Conservation (phyloP, 2,888 invertebrate genomes). For the Heliconius aoede region DNA sequence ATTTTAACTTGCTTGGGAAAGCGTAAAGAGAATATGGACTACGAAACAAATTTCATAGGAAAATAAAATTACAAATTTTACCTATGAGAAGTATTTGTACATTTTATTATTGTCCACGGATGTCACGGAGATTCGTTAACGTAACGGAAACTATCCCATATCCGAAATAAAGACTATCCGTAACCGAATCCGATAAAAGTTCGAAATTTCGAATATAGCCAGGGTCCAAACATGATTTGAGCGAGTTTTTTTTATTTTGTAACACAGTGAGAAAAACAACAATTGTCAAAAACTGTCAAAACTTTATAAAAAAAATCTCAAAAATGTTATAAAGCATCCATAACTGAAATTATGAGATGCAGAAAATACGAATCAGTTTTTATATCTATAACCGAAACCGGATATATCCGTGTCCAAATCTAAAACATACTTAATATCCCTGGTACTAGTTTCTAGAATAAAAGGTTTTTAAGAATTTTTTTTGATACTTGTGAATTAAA, state of each 20-base stretch:
- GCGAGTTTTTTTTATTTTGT: no score
- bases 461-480: background rate
- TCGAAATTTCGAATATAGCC: no score
- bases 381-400: no score
- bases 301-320: no score
- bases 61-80: constrained; percentile 42
- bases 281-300: no score
- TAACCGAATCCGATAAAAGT: background rate
- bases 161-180: background rate
- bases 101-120: background rate
- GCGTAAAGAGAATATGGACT: constrained; percentile 48
- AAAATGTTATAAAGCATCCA: no score
- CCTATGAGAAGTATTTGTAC: background rate
- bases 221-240: no score
- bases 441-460: background rate
- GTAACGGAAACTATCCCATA: background rate
- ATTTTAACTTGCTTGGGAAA: constrained; percentile 69
- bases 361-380: no score
- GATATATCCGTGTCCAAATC: no score
- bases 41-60: background rate
- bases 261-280: no score
- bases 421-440: background rate
- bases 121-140: no score
- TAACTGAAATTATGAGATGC: no score
- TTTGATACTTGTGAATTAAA: background rate